Evolutionary conservation across 2,888 invertebrate genomes (phyloP).

Genomic region (Watsonalla cultraria): DNA sequence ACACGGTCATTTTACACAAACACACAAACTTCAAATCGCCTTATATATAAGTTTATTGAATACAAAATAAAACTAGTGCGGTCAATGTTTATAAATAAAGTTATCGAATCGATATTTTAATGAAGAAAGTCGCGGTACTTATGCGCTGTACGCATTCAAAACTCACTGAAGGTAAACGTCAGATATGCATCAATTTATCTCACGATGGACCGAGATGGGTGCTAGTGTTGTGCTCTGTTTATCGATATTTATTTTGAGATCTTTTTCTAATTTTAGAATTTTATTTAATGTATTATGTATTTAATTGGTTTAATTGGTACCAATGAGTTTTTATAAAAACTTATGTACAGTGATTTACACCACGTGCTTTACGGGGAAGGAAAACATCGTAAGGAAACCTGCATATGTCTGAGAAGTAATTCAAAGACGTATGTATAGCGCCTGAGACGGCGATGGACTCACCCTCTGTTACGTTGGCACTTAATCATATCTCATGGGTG

Average conservation of each 20-base stretch:
- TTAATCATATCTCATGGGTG: no score
- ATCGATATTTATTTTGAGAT: background rate
- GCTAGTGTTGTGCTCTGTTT: conserved; percentile 4
- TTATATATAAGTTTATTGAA: background rate
- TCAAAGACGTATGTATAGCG: no score
- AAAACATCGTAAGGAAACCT: no score
- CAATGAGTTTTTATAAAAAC: no score
- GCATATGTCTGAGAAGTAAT: no score
- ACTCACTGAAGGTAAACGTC: conserved; percentile 40
- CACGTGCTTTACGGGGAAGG: no score
- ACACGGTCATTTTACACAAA: background rate
- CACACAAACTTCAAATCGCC: background rate
- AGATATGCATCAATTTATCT: conserved; percentile 48
- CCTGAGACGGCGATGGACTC: no score
- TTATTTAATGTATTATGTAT: no score
- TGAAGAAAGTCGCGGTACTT: background rate
- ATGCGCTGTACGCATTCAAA: background rate
- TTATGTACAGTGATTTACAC: no score
- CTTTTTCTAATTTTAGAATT: background rate
- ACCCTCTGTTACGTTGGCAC: no score
- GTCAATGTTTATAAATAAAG: background rate
- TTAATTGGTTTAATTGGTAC: no score
- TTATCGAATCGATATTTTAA: background rate
- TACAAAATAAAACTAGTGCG: background rate
- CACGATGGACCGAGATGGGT: conserved; percentile 8